Conservation (phyloP, 1,140 invertebrate genomes). For the Chlorops oryzae region DNA sequence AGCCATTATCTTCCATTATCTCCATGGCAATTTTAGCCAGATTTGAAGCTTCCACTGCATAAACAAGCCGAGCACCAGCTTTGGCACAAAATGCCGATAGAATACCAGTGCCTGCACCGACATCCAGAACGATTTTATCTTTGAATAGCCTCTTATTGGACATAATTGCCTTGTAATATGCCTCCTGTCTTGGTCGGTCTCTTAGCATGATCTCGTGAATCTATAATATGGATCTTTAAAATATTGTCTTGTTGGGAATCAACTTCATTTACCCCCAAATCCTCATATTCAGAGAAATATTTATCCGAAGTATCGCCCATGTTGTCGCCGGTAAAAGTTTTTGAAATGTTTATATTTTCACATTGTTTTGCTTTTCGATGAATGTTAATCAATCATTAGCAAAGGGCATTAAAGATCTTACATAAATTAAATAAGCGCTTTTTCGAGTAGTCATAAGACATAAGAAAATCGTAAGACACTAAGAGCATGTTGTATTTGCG, state of each 20-base stretch:
- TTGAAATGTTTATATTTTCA: too few relatives aligned
- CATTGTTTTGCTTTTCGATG: too few relatives aligned
- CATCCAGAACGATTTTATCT: conserved; percentile 83
- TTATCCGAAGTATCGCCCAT: conserved; percentile 20
- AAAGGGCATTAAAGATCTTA: too few relatives aligned
- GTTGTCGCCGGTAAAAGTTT: too few relatives aligned
- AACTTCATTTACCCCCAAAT: conserved; percentile 35
- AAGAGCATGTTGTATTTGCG: too few relatives aligned
- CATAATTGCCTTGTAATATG: conserved; percentile 78
- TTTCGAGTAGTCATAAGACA: too few relatives aligned
- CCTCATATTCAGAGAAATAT: conserved; percentile 38
- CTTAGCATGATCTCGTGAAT: conserved; percentile 71
- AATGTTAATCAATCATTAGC: too few relatives aligned
- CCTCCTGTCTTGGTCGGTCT: conserved; percentile 73
- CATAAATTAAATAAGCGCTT: too few relatives aligned
- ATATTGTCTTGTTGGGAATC: too few relatives aligned
- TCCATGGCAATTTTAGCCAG: conserved; percentile 81
- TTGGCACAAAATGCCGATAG: conserved; percentile 91
- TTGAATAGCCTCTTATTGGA: conserved; percentile 60
- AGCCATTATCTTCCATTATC: conserved; percentile 69
- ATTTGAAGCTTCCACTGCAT: conserved; percentile 88
- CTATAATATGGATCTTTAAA: too few relatives aligned
- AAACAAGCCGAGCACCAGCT: conserved; percentile 87
- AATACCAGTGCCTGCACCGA: conserved; percentile 96
- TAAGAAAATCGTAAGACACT: too few relatives aligned